These are phyloP conservation scores for Cheilosia scutellata DNA, from an alignment of 2,888 invertebrate genomes.

Conservation along the genomic window DNA sequence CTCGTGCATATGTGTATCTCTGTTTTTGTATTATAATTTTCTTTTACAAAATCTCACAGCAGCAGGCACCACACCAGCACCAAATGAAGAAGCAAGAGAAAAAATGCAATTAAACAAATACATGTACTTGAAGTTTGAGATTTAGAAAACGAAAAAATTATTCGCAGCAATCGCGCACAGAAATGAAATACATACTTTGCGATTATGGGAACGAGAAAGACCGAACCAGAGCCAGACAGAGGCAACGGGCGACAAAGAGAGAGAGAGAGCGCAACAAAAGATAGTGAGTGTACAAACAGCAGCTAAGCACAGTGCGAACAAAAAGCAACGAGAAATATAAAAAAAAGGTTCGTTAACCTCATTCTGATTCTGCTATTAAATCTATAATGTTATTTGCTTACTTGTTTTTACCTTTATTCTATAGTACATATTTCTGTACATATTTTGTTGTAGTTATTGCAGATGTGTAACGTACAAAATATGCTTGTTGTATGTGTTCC, in stretches of 20 bases:
- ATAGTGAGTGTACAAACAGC: constrained; percentile 40
- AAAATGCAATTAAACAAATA: constrained; percentile 75
- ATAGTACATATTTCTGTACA: constrained; percentile 30
- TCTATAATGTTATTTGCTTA: constrained; percentile 69
- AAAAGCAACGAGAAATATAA: constrained; percentile 72
- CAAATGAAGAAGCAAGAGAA: constrained; percentile 39
- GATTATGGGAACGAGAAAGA: constrained; percentile 59
- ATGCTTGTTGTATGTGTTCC: background rate
- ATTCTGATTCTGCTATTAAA: constrained; percentile 75
- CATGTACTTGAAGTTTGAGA: constrained; percentile 70
- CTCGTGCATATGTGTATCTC: constrained; percentile 12
- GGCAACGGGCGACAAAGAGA: constrained; percentile 16
- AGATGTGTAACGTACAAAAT: constrained; percentile 48
- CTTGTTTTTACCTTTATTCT: constrained; percentile 67
- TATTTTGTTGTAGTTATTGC: constrained; percentile 44
- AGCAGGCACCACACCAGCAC: constrained; percentile 13
- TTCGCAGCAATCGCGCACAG: constrained; percentile 73
- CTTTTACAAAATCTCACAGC: constrained; percentile 56
- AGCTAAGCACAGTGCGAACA: constrained; percentile 49
- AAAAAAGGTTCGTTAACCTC: constrained; percentile 81
- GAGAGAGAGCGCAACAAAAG: constrained; percentile 42
- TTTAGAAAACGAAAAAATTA: constrained; percentile 74
- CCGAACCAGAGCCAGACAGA: constrained; percentile 24
- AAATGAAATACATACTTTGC: constrained; percentile 74
- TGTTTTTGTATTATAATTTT: constrained; percentile 62